A percentile compares a stretch with the other conserved stretches of the same genome.
phyloP scores from a whole-genome alignment of 2,797 vertebrate genomes.

The Chelon auratus region DNA sequence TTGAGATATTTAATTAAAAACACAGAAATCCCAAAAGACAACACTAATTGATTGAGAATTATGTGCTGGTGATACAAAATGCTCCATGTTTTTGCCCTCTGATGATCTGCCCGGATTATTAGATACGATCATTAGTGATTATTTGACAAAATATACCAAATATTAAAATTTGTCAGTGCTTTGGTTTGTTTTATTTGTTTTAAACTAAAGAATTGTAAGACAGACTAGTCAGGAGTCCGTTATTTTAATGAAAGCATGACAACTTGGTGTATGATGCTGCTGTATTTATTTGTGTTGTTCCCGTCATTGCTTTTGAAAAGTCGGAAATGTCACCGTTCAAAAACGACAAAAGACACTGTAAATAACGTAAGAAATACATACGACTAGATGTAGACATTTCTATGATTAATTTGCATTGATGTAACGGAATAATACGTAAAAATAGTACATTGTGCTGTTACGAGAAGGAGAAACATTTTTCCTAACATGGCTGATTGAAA shows the following conservation, averaged over 20 bases:
- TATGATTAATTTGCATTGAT: constrained; percentile 85
- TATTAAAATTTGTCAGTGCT: constrained; percentile 57
- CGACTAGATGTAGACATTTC: constrained; percentile 84
- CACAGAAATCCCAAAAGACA: constrained; percentile 35
- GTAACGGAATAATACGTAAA: constrained; percentile 77
- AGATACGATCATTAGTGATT: neutral
- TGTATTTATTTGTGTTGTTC: constrained; percentile 87
- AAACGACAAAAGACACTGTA: constrained; percentile 83
- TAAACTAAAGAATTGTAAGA: constrained; percentile 71
- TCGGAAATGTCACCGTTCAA: constrained; percentile 78
- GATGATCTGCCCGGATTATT: constrained; percentile 41
- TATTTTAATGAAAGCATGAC: constrained; percentile 85
- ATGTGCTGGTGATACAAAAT: constrained; percentile 52
- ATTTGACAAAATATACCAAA: constrained; percentile 67
- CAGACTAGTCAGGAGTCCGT: constrained; percentile 76
- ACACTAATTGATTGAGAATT: constrained; percentile 42
- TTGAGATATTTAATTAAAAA: constrained; percentile 50
- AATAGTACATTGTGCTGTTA: constrained; percentile 86
- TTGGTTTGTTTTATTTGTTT: constrained; percentile 72
- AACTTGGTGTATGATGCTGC: constrained; percentile 85
- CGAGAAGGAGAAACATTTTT: constrained; percentile 84
- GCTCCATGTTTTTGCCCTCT: constrained; percentile 39
- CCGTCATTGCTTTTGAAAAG: constrained; percentile 83
- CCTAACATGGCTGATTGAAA: constrained; percentile 92
- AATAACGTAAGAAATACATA: constrained; percentile 80